These are phyloP conservation scores for Meiosimyza platycephala DNA, from an alignment of 2,888 invertebrate species.

Conservation along the genomic window DNA sequence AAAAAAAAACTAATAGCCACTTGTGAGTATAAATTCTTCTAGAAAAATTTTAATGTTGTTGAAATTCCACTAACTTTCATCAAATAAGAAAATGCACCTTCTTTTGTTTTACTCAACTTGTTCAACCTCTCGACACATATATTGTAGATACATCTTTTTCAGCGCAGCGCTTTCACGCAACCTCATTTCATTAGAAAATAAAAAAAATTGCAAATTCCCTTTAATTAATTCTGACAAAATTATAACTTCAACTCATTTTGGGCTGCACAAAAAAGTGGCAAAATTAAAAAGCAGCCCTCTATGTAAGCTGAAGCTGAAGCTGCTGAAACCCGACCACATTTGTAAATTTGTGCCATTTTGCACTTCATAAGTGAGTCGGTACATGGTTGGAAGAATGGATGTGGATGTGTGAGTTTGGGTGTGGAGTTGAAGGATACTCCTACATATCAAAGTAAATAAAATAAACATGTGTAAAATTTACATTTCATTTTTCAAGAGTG, in stretches of 20 bases:
- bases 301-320: neutral
- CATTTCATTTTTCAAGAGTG: slow-evolving; percentile 12
- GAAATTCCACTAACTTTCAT: too few species aligned
- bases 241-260: slow-evolving; percentile 17
- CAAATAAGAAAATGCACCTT: too few species aligned
- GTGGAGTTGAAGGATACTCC: neutral
- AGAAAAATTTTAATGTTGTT: too few species aligned
- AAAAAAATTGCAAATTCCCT: neutral
- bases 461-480: slow-evolving; percentile 18
- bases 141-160: too few species aligned
- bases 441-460: neutral
- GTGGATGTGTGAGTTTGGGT: neutral
- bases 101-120: too few species aligned
- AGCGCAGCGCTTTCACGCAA: too few species aligned
- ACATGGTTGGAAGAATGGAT: neutral
- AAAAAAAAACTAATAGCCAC: too few species aligned
- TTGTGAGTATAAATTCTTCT: too few species aligned
- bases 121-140: too few species aligned
- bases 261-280: slow-evolving; percentile 6
- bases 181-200: too few species aligned
- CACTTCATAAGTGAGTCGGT: neutral
- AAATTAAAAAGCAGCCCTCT: neutral
- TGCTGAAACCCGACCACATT: slow-evolving; percentile 15
- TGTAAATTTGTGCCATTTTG: slow-evolving; percentile 4
- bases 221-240: neutral